These are phyloP conservation scores for Podarcis raffonei DNA, from an alignment of 2,113 vertebrate species.

Conservation along the genomic window DNA sequence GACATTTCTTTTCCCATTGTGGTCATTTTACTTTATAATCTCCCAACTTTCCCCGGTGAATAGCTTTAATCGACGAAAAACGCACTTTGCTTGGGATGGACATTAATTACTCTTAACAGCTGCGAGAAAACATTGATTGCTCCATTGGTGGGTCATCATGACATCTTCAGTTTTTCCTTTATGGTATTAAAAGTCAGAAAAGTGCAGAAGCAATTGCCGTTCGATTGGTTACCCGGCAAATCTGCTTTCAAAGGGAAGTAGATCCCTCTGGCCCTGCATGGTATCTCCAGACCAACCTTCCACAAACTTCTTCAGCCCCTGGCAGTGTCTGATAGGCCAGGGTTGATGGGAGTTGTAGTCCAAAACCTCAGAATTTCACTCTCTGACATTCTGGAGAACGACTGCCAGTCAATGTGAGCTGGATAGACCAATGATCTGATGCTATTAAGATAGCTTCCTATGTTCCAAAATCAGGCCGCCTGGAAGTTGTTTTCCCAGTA, in stretches of 20 bases:
- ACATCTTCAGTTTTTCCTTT: neutral
- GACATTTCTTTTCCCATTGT: slow-evolving; percentile 63
- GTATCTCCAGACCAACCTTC: neutral
- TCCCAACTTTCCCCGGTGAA: slow-evolving; percentile 66
- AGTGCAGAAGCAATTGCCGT: neutral
- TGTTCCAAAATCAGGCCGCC: neutral
- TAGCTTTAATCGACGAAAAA: slow-evolving; percentile 52
- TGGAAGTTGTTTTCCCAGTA: no score
- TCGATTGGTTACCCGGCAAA: neutral
- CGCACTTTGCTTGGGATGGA: neutral
- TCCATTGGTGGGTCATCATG: neutral
- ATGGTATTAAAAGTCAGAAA: neutral
- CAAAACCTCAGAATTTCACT: neutral
- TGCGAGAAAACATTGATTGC: neutral
- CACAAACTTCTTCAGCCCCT: neutral
- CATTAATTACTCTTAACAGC: neutral
- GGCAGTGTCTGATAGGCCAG: neutral
- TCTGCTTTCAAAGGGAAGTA: neutral
- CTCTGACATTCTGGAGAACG: no score
- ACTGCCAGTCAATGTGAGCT: no score
- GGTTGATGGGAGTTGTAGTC: neutral
- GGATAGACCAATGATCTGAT: no score
- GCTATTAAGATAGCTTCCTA: no score
- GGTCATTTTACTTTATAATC: slow-evolving; percentile 69
- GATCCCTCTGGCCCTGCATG: no score